Evolutionary conservation across 2,888 invertebrate genomes (phyloP), one percentile per base, ranked within the genome.

Genomic region (Phyllotreta striolata): DNA sequence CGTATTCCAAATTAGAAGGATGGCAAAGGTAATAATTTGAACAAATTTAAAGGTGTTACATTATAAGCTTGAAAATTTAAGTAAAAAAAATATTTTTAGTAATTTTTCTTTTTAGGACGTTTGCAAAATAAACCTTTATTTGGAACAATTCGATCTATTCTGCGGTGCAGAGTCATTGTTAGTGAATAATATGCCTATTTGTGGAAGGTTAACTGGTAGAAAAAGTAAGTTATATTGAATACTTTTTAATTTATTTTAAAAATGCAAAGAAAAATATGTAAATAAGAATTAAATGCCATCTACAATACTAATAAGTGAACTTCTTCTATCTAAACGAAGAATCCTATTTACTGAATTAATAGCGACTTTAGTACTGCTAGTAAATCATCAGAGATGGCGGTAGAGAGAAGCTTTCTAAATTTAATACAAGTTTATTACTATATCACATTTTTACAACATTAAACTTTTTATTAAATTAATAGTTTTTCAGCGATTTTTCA

Each of bases 121-220:
- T 43, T 81, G 81, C 57, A 70, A 72, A 62, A 58, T 82, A 24
- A 70, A 74, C 39, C 62, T 81, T 35, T 68, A 72, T 59, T 78
- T 81, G 62, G 71, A 76, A 62, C 69, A 72, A 37, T 79, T 80
- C 63, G 69, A 78, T 68, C 68, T 81, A 3, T 66, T 67, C 13
- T 82, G 82, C 66, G 70, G 72, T n/a, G 55, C 62, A 6, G 81
- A 80, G 63, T 72, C 76, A 41, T 62, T 82, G 37, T 55, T 73
- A 40, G 75, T 81, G 40, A 75, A 78, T 62, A 76, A 75, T 9
- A 69, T 62, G 59, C 68, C 65, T 59, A 79, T 76, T 63, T 82
- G 82, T 69, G 81, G 81, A 38, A 66, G 72, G 13, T 56, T 79
- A 14, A 69, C 73, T 37, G 78, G 78, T 58, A 61, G 75, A 70